These are phyloP conservation scores for Grapholita molesta DNA, from an alignment of 1,140 invertebrate genomes.

Conservation along the genomic window DNA sequence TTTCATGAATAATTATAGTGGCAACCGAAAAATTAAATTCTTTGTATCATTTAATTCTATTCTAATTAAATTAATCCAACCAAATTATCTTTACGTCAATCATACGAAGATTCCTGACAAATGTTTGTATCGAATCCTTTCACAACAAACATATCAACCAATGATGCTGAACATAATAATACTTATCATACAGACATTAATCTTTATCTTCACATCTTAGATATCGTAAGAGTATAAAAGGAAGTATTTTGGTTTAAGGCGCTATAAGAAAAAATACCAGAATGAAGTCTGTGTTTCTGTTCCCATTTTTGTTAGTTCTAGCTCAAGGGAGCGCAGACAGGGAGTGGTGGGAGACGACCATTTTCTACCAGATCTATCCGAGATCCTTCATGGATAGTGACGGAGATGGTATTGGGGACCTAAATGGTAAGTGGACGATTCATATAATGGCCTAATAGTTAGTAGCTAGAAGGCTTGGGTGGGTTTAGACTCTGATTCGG, in stretches of 20 bases:
- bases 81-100: too few species aligned
- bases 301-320: slow-evolving; percentile 36
- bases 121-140: too few species aligned
- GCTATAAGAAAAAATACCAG: not conserved
- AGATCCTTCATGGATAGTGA: slow-evolving; percentile 87
- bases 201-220: not conserved
- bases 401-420: slow-evolving; percentile 77
- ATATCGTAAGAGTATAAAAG: not conserved
- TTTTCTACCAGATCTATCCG: slow-evolving; percentile 89
- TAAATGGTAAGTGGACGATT: slow-evolving; percentile 43
- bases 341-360: slow-evolving; percentile 85
- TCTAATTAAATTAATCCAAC: too few species aligned
- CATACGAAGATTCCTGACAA: not conserved
- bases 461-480: too few species aligned
- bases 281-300: slow-evolving; percentile 27
- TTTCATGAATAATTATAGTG: too few species aligned
- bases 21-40: too few species aligned
- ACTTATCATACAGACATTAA: too few species aligned
- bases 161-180: too few species aligned
- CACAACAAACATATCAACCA: too few species aligned
- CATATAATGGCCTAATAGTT: not conserved
- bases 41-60: too few species aligned
- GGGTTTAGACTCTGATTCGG: too few species aligned
- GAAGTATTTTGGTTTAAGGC: not conserved
- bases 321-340: slow-evolving; percentile 25